Evolutionary conservation across 2,797 vertebrate species (phyloP), one percentile per base, ranked within the genome.

Genomic region (Alfaro cultratus): DNA sequence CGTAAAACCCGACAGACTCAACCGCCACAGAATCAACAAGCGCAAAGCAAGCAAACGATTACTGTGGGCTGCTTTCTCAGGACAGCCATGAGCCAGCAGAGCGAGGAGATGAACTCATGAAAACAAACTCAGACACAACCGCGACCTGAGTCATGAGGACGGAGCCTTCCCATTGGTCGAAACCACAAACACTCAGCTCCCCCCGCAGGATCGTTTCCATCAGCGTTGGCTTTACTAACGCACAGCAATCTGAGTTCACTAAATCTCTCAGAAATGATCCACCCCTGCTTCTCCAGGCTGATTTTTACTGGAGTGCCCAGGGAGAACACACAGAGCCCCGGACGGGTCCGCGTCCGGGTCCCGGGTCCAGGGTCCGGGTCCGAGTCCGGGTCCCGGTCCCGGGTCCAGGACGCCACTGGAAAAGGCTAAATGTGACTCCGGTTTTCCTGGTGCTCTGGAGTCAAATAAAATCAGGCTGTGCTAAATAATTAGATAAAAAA

Each of bases 21-120:
- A 39, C 62, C 23, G 41, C 36, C 62, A 39, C 64, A n/a, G 31
- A 10, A 53, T 31, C 75, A 76, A 62, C 60, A 68, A 45, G 53
- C 60, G 16, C 39, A 45, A 62, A 62, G 74, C 74, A 31, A 75
- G 74, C 41, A 31, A 23, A 70, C 12, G 9, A 36, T 77, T 68
- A 70, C 31, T 21, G 62, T 4, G 64, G 46, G 64, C 23, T 11
- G 10, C n/a, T 53, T 77, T 55, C 21, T 53, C 26, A 46, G 49
- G 3, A 23, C n/a, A 29, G 74, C 55, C 51, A 5, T 12, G 55
- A 75, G 31, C 29, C 36, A 23, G 75, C 39, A 13, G 67, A 70
- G 23, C 73, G 26, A 57, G 49, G 62, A 43, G 47, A 71, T 18
- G 55, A 76, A 51, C 2, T 41, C 79, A 31, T 53, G 6, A 11